A percentile compares a stretch with the other conserved stretches of the same genome.
Conservation (phyloP, 2,113 vertebrate species). For the rat (Rattus norvegicus) region GRCr8 NC_086029.1:65592501-65593000, state of each 20-base stretch:
- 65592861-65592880: background rate
- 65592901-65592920: background rate
- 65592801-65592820: background rate
- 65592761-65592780: background rate
- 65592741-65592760: background rate
- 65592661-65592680: background rate
- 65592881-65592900: background rate
- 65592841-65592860: background rate
- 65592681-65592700: background rate
- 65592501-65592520: too few species aligned
- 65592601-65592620: background rate
- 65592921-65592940: background rate
- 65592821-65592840: background rate
- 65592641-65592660: background rate
- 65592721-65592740: background rate
- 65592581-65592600: conserved; percentile 19
- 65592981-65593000: background rate
- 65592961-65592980: background rate
- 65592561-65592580: background rate
- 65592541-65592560: background rate
- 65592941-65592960: background rate
- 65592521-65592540: background rate
- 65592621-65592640: background rate
- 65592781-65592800: background rate
- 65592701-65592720: background rate